phyloP scores from a whole-genome alignment of 2,888 invertebrate species.

The Clusia tigrina region DNA sequence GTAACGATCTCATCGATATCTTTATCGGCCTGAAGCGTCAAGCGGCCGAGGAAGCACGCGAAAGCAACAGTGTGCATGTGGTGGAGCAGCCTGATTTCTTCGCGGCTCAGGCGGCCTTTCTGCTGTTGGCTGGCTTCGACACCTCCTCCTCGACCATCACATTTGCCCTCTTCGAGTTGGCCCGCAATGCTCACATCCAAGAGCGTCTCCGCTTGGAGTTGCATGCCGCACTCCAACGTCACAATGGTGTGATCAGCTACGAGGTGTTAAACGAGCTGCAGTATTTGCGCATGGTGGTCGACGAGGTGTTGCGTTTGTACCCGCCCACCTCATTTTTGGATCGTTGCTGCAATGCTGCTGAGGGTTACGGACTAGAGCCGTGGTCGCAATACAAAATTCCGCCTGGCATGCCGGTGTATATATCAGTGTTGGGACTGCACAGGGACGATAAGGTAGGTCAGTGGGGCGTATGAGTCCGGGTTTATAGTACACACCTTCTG shows the following conservation, averaged over 20 bases:
- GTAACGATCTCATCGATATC: conserved; percentile 66
- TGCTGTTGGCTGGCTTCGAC: conserved; percentile 58
- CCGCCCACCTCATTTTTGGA: conserved; percentile 59
- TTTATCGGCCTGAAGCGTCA: conserved; percentile 62
- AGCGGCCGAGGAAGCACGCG: conserved; percentile 30
- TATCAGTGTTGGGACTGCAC: conserved; percentile 56
- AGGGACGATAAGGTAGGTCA: conserved; percentile 53
- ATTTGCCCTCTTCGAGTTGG: conserved; percentile 62
- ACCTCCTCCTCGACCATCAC: conserved; percentile 63
- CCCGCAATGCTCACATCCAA: conserved; percentile 60
- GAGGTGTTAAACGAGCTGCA: conserved; percentile 62
- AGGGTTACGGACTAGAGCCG: conserved; percentile 48
- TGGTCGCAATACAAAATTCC: conserved; percentile 41
- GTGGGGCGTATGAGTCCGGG: background rate
- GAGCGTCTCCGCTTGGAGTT: conserved; percentile 61
- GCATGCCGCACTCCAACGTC: conserved; percentile 41
- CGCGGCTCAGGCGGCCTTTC: conserved; percentile 56
- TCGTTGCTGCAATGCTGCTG: conserved; percentile 49
- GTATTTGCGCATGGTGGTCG: conserved; percentile 63
- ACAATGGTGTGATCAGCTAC: conserved; percentile 55
- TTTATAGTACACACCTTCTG: too few relatives aligned
- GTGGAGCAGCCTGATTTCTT: conserved; percentile 48
- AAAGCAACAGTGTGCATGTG: conserved; percentile 38
- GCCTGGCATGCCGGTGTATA: conserved; percentile 56
- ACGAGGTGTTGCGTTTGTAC: conserved; percentile 58